A percentile compares a stretch with the other conserved stretches of the same genome.
Evolutionary conservation across 2,113 vertebrate species (phyloP).

Genomic region (Balaeniceps rex): DNA sequence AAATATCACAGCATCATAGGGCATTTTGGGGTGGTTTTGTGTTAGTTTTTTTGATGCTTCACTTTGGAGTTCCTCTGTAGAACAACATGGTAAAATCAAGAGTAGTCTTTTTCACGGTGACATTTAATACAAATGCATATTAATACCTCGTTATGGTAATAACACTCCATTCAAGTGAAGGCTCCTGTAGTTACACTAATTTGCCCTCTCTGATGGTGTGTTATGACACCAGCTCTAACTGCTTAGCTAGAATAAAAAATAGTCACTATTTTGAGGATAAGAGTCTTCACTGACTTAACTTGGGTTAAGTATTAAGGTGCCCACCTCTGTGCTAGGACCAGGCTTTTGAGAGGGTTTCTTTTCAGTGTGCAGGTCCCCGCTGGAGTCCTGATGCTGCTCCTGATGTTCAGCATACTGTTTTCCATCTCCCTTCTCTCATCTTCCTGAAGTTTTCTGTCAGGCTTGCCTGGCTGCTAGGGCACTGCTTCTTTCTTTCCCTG

Average conservation of each 20-base stretch:
- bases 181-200: constrained; percentile 35
- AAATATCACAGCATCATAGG: neutral
- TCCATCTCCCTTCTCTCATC: neutral
- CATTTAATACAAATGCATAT: neutral
- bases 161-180: constrained; percentile 8
- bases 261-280: neutral
- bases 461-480: neutral
- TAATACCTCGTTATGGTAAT: neutral
- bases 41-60: neutral
- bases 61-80: neutral
- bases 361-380: neutral
- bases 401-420: neutral
- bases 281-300: neutral
- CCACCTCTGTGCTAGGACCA: neutral
- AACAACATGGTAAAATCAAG: neutral
- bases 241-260: neutral
- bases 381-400: neutral
- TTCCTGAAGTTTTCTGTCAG: neutral
- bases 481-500: neutral
- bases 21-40: neutral
- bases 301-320: neutral
- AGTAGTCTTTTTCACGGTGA: neutral
- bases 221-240: neutral
- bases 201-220: constrained; percentile 26
- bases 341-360: neutral